Evolutionary conservation across 2,888 invertebrate genomes (phyloP).

Genomic region (Harpalus rufipes): DNA sequence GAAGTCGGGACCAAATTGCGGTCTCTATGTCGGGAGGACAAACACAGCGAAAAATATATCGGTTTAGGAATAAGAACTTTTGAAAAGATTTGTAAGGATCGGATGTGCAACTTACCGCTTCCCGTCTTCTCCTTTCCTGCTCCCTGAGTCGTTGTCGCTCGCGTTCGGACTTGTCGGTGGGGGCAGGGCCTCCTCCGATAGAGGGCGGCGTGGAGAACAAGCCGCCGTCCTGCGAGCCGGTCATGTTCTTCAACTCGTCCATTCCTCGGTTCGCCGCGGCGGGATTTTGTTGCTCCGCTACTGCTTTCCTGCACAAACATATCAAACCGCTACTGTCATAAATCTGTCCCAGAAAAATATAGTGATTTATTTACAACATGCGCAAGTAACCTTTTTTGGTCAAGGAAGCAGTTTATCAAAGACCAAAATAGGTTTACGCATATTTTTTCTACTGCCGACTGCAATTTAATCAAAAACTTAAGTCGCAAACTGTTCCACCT

Average conservation of each 20-base stretch:
- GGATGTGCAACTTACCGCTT: conserved; percentile 87
- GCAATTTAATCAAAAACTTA: too few species aligned
- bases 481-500: too few species aligned
- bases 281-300: conserved; percentile 77
- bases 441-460: too few species aligned
- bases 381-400: too few species aligned
- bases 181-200: conserved; percentile 75
- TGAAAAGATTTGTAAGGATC: conserved; percentile 70
- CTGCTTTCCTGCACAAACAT: conserved; percentile 76
- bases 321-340: conserved; percentile 25
- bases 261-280: conserved; percentile 77
- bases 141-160: conserved; percentile 91
- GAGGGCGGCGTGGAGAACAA: conserved; percentile 63
- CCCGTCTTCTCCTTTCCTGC: conserved; percentile 93
- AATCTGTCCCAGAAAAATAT: neutral
- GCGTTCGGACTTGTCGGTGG: conserved; percentile 83
- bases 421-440: too few species aligned
- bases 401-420: too few species aligned
- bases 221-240: conserved; percentile 49
- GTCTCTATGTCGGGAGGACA: too few species aligned
- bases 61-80: neutral
- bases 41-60: too few species aligned
- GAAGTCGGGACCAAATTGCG: too few species aligned
- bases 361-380: neutral
- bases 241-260: conserved; percentile 75